A percentile compares a stretch with the other conserved stretches of the same genome.
Conservation (phyloP, 2,888 invertebrate genomes). For the Ptychoptera albimana region DNA sequence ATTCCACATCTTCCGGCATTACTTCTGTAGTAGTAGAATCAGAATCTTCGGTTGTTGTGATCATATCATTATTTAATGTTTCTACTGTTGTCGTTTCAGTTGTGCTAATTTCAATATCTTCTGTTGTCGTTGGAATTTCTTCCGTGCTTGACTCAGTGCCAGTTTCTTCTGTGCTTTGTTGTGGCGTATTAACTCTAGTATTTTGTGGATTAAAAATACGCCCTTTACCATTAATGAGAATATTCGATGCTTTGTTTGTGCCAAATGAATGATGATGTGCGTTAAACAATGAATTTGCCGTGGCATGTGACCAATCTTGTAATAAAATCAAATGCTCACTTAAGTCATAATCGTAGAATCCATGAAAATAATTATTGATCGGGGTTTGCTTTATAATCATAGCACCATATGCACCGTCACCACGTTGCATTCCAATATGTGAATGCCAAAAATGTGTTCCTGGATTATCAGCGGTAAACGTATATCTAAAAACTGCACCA, state of each 20-base stretch:
- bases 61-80: too few species aligned
- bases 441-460: conserved; percentile 83
- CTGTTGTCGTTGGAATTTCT: not conserved
- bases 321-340: conserved; percentile 58
- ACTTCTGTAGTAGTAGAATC: not conserved
- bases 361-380: conserved; percentile 42
- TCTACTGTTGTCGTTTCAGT: not conserved
- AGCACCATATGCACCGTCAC: conserved; percentile 70
- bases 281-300: conserved; percentile 57
- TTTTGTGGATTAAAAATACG: conserved; percentile 22
- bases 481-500: conserved; percentile 57
- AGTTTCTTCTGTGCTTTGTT: not conserved
- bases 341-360: conserved; percentile 64
- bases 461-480: conserved; percentile 50
- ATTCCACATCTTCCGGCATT: not conserved
- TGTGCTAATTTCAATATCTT: not conserved
- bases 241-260: conserved; percentile 65
- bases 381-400: conserved; percentile 56
- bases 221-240: conserved; percentile 72
- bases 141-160: not conserved
- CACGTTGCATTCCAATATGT: conserved; percentile 68
- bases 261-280: conserved; percentile 73
- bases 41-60: not conserved
- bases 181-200: not conserved
- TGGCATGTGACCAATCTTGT: conserved; percentile 67